phyloP scores from a whole-genome alignment of 2,113 vertebrate species.

The Ceyx cyanopectus region DNA sequence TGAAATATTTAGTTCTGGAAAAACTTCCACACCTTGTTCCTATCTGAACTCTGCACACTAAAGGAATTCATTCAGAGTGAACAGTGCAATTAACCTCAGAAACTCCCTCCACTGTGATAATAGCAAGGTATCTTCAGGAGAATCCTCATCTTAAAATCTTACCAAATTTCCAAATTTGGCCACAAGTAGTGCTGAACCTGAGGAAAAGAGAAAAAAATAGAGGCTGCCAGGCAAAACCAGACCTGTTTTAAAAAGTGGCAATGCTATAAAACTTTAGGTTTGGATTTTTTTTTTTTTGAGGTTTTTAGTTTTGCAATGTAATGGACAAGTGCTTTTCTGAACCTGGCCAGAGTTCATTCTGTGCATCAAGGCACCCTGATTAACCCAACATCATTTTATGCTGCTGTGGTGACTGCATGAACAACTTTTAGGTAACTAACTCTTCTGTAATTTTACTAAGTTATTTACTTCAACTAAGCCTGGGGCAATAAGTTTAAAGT shows the following conservation, averaged over 20 bases:
- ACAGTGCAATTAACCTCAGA: neutral
- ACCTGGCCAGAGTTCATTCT: neutral
- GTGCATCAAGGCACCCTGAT: neutral
- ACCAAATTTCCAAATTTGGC: neutral
- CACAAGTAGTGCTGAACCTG: neutral
- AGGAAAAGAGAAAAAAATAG: neutral
- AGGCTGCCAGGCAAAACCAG: neutral
- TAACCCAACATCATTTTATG: neutral
- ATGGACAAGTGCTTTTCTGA: neutral
- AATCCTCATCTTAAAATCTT: neutral
- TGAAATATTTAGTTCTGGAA: neutral
- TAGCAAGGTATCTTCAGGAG: neutral
- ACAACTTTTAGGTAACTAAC: neutral
- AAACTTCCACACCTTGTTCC: neutral
- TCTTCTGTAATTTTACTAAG: neutral
- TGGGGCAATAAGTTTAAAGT: neutral
- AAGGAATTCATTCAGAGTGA: neutral
- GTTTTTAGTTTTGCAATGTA: neutral
- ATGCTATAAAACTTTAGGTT: neutral
- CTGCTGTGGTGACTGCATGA: neutral
- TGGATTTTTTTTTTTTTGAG: neutral
- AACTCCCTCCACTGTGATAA: neutral
- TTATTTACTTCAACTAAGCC: neutral
- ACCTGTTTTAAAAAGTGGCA: neutral
- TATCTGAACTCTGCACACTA: neutral